phyloP scores from a whole-genome alignment of 2,888 invertebrate genomes.

The Pachliopta kotzebuea region DNA sequence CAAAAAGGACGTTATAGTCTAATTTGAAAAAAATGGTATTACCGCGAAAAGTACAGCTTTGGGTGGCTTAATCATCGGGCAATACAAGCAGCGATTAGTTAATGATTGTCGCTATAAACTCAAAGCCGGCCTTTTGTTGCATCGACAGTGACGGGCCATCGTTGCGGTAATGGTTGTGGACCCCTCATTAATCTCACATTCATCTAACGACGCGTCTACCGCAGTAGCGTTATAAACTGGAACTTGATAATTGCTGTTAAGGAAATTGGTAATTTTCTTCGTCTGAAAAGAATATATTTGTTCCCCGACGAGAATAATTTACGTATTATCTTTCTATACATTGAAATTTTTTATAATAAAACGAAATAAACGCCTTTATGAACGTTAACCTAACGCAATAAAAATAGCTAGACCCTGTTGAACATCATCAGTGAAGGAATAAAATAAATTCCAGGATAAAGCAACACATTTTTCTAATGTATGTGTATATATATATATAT shows the following conservation, averaged over 20 bases:
- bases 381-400: not conserved
- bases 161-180: slow-evolving; percentile 51
- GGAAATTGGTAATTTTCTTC: slow-evolving; percentile 68
- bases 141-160: slow-evolving; percentile 57
- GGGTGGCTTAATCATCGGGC: slow-evolving; percentile 9
- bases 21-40: not conserved
- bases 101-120: slow-evolving; percentile 44
- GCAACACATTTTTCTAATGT: no score
- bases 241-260: slow-evolving; percentile 63
- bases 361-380: not conserved
- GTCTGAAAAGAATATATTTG: slow-evolving; percentile 32
- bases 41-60: not conserved
- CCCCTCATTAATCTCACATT: slow-evolving; percentile 72
- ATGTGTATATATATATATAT: no score
- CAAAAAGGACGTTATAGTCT: not conserved
- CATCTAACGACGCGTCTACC: slow-evolving; percentile 53
- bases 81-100: slow-evolving; percentile 41
- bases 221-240: slow-evolving; percentile 52
- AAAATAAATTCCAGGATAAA: no score
- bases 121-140: slow-evolving; percentile 51
- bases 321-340: no score
- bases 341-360: not conserved
- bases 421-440: not conserved
- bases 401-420: no score
- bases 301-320: slow-evolving; percentile 13